Evolutionary conservation across 2,113 vertebrate species (phyloP), one percentile per base, ranked within the genome.

Genomic region (Tupaia tana): DNA sequence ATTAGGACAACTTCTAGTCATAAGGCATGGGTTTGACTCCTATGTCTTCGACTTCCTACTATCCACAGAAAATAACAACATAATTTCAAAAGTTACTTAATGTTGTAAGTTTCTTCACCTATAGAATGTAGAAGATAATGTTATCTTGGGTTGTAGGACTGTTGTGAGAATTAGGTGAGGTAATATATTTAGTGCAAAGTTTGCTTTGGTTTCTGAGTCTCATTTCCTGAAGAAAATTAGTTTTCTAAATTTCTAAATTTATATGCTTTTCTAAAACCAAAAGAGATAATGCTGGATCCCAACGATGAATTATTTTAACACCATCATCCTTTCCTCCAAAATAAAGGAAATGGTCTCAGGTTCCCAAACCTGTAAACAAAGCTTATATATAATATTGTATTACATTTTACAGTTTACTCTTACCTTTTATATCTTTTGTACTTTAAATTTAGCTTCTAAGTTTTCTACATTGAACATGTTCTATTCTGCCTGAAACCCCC

Each of bases 291-390:
- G 24, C 27, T n/a, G 90, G 29, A 66, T 83, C 13, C 43, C 71
- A 79, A 73, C 9, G 31, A 54, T 58, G 16, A 29, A n/a, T 83
- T 83, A 77, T 19, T 94, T 87, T 96, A 43, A 96, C 66, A 83
- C 25, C 7, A 58, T 64, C 31, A 9, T 94, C 59, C 20, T 66
- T 84, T 61, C 7, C 16, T 20, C 13, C 9, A 31, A 84, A 88
- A 83, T 88, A 79, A 88, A 83, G 43, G 19, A 27, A 66, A 73
- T 83, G 27, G 58, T 87, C 70, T 67, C 66, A 67, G 54, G 73
- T 73, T 84, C 14, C 25, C 66, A 91, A 78, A 89, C 22, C 54
- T 88, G 27, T 66, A 80, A 19, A n/a, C 18, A 43, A 91, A 59
- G 9, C 16, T 79, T 79, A 8, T 63, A 88, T 70, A 27, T 31